Evolutionary conservation across 1,140 invertebrate genomes (phyloP), one percentile per base, ranked within the genome.

Genomic region (Megalopta genalis): DNA sequence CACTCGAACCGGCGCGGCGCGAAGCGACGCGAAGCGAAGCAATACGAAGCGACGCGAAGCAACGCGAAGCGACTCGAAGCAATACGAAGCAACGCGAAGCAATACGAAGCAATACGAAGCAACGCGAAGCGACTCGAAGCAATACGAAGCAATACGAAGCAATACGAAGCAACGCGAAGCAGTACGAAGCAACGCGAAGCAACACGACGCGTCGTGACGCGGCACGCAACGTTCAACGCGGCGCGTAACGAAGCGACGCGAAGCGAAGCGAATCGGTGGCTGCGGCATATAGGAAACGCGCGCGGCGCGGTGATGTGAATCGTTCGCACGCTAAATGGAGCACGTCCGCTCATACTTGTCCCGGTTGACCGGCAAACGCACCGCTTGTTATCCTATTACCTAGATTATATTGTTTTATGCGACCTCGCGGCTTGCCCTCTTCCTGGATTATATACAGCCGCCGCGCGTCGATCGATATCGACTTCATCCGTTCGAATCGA

Each of bases 371-470:
- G 65, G 74, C 39, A 76, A 52, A 76, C 64, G 73, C 37, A 42
- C n/a, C 16, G 69, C 77, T 73, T 72, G 77, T 80, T 74, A 80
- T 80, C 64, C 70, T 74, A 74, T 74, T 74, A 73, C 70, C 57
- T 74, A 70, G 77, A 80, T 80, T 74, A 74, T 73, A 73, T 66
- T 80, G 54, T 49, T 72, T 80, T 80, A 80, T 73, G 70, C 63
- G 64, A 59, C 63, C 37, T 32, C 62, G 46, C 23, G 42, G 68
- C 46, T 60, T 27, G 14, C 37, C 39, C 39, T 16, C 37, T 59
- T 7, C 49, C 12, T 18, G 37, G 77, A 71, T 79, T 64, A 64
- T 64, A 64, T 78, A 46, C 16, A 21, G 25, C 63, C 21, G 21
- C 54, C 49, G 54, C 39, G 32, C 37, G 59, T 66, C 66, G 77